Base-by-base conservation (phyloP, 2,113 vertebrate genomes). In the Ellobius talpinus region DNA sequence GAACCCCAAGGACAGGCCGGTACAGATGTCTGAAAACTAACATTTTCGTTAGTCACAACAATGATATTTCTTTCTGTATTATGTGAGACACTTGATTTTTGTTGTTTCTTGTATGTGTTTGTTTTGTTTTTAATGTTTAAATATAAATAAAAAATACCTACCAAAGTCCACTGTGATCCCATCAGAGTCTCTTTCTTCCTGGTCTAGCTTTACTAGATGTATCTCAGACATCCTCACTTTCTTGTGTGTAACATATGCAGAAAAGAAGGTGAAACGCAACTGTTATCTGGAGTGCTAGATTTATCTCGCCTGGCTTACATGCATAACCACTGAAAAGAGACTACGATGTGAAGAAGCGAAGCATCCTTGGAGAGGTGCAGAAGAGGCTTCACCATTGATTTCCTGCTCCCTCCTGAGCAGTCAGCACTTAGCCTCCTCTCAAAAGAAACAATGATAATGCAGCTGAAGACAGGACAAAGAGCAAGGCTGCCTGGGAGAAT, bases 231-330 rank as follows among this genome's bases (percentile, higher is more conserved):
- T 4, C 4, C 29, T 94, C 23, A 42, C 50, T 84, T 76, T 42
- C 42, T 82, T 90, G 89, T 70, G 72, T n/a, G 90, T 87, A n/a
- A 78, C 68, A 55, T 17, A 29, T 73, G 29, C 36, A 61, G 63
- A 74, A 70, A 95, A 94, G 90, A 82, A 42, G 45, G 58, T 72
- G 55, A 95, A 90, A 47, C 79, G 85, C 33, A 77, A 70, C 6
- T 81, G 55, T 97, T 78, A 94, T 79, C 87, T 87, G 81, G 52
- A 96, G 47, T 45, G 84, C 16, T 58, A 73, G 79, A 96, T 90
- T 92, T 94, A 87, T 87, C 81, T 93, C 84, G 33, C 93, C 36
- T 55, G 31, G n/a, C 39, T 39, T 50, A 47, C 87, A 92, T 90
- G 12, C 50, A 94, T 87, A 97, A 63, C 65, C 70, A 90, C 61